These are phyloP conservation scores for Holocentrus rufus DNA, from an alignment of 2,797 vertebrate genomes.

Conservation along the genomic window DNA sequence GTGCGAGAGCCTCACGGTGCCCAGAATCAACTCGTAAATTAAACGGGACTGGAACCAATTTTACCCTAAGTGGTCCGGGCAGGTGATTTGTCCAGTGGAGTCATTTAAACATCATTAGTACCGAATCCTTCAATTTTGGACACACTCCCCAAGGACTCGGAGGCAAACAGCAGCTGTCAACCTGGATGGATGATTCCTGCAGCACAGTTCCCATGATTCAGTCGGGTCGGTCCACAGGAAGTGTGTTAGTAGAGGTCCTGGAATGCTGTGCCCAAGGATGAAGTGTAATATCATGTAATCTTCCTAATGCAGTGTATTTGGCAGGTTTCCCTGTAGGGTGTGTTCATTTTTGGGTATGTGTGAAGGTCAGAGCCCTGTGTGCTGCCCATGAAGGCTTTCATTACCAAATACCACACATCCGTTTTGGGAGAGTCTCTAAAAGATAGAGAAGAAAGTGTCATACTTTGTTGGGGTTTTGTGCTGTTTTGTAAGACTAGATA, in stretches of 20 bases:
- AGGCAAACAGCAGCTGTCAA: conserved; percentile 10
- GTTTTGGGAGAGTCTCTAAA: too few relatives aligned
- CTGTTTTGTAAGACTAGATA: neutral
- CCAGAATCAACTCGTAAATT: neutral
- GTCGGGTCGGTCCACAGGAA: neutral
- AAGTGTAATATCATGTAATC: conserved; percentile 14
- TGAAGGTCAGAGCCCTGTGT: conserved; percentile 11
- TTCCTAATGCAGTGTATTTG: conserved; percentile 13
- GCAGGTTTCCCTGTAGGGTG: conserved; percentile 31
- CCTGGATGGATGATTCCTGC: conserved; percentile 25
- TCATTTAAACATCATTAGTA: conserved; percentile 41
- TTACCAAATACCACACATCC: neutral
- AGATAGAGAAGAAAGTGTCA: too few relatives aligned
- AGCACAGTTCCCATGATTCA: conserved; percentile 4
- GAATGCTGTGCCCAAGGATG: neutral
- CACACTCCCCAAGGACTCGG: neutral
- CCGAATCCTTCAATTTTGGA: conserved; percentile 1
- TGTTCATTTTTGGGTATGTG: neutral
- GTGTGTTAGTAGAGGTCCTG: neutral
- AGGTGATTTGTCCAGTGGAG: conserved; percentile 33
- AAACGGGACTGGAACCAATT: conserved; percentile 20
- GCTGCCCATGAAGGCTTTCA: neutral
- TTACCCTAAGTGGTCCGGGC: conserved; percentile 14
- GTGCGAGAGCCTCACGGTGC: too few relatives aligned
- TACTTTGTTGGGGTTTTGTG: too few relatives aligned